A percentile compares a stretch with the other conserved stretches of the same genome.
Evolutionary conservation across 2,888 invertebrate species (phyloP).

Genomic region (Ptilodon capucinus): DNA sequence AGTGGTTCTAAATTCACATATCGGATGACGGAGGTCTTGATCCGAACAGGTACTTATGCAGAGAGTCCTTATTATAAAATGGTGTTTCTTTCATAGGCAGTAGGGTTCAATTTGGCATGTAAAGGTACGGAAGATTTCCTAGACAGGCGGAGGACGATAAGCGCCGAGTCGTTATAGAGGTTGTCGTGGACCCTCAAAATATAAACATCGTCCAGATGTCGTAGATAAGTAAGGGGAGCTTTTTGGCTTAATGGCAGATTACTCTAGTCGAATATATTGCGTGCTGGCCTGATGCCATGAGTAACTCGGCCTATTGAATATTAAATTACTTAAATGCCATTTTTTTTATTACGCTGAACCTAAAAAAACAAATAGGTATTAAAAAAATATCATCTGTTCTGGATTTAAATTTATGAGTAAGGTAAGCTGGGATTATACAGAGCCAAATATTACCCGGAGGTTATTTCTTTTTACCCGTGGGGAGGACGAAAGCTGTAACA

Average conservation of each 20-base stretch:
- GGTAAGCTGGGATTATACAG: no score
- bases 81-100: conserved; percentile 41
- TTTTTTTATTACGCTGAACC: no score
- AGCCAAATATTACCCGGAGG: no score
- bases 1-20: conserved; percentile 46
- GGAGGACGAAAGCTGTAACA: no score
- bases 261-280: conserved; percentile 64
- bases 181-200: conserved; percentile 77
- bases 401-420: no score
- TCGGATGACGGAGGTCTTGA: conserved; percentile 32
- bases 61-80: conserved; percentile 38
- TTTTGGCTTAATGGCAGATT: conserved; percentile 79
- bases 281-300: conserved; percentile 49
- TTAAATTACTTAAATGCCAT: no score
- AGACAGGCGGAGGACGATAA: conserved; percentile 74
- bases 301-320: conserved; percentile 31
- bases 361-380: no score
- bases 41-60: conserved; percentile 41
- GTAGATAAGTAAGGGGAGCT: conserved; percentile 75
- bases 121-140: conserved; percentile 60
- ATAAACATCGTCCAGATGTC: conserved; percentile 80
- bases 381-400: no score
- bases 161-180: conserved; percentile 76
- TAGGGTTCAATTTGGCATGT: conserved; percentile 50
- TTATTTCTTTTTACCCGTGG: no score